Base-by-base conservation (phyloP, 30 jellyfish, hydroid and myxozoan genomes). In the Aurelia coerulea region DNA sequence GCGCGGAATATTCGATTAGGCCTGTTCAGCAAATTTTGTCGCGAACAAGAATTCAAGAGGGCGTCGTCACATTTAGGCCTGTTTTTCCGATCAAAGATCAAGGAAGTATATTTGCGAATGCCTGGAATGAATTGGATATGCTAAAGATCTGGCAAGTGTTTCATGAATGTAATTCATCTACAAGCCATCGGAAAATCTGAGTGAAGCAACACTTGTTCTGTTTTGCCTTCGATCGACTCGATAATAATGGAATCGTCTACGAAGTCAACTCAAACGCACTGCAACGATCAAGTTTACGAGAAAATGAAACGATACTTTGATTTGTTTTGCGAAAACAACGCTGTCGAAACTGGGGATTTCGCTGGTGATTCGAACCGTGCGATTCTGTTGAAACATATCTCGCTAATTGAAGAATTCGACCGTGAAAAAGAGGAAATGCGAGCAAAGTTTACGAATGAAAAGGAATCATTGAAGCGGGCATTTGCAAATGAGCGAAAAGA, bases 401-500 rank as follows among this genome's bases (percentile, higher is more conserved):
- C 90, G 5, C 59, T 77, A 32, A 79, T 91, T 42, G 98, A 91
- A 79, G 88, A 79, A 53, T 83, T 76, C 79, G 98, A 93, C 39
- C 76, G 69, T 68, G 98, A 93, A 77, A 93, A 93, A 62, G 78
- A 56, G 54, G 97, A 88, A 65, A 63, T 93, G 86, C 58, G 49
- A n/a, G 67, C 79, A 29, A 65, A n/a, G 31, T 88, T 74, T 56
- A 78, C 76, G 42, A 68, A 80, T 14, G 97, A 93, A 63, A 93
- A 86, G 72, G 58, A 68, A 3, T 69, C 94, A 16, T 59, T 93
- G 79, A 87, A 82, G 78, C 76, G 78, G 31, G 98, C 98, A 49
- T 93, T 46, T 42, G 97, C 82, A 79, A 93, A 93, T 46, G 98
- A 93, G 85, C 78, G 82, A 13, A 75, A 80, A 33, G 98, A 93